Evolutionary conservation across 2,113 vertebrate genomes (phyloP), one percentile per base, ranked within the genome.

Genomic region (Sciurus niger): DNA sequence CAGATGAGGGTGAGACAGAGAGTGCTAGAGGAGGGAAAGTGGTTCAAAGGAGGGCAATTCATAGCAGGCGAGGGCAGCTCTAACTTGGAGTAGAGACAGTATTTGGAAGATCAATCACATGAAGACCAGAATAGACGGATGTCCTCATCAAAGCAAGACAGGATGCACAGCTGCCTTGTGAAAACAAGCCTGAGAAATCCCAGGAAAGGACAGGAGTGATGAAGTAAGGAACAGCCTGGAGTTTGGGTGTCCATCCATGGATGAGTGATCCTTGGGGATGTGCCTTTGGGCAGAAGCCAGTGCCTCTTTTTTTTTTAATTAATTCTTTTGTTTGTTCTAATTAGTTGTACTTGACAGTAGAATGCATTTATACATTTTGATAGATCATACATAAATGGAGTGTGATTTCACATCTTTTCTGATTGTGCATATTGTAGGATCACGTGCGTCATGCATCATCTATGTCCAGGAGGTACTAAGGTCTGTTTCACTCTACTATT

Each of bases 141-240:
- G 7, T 43, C 88, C 37, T 12, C 10, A 5, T 6, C 16, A 65
- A 65, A 34, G 65, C 28, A 78, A 37, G 34, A 46, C 34, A 72
- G 8, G 8, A 30, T 6, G 8, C 4, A 11, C 8, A 43, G 14
- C 37, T 65, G 0, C 28, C 3, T 43, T 1, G 24, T 11, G 4
- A 84, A 83, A 67, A 68, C 30, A 70, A 83, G 34, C 24, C 10
- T 25, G 46, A 48, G 43, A 84, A 90, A 37, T 13, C 17, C 30
- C 76, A 13, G 37, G 11, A 46, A 55, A 53, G n/a, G 17, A 51
- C 84, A 51, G 28, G 46, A 55, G 30, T 4, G 24, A 85, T 6
- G 10, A 72, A 34, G 3, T 1, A 3, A 34, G 28, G 58, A 51
- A 28, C 10, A 24, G 3, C 22, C 11, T 30, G 43, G 24, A 43